Conservation (phyloP, 2,888 invertebrate species). For the Operophtera brumata region DNA sequence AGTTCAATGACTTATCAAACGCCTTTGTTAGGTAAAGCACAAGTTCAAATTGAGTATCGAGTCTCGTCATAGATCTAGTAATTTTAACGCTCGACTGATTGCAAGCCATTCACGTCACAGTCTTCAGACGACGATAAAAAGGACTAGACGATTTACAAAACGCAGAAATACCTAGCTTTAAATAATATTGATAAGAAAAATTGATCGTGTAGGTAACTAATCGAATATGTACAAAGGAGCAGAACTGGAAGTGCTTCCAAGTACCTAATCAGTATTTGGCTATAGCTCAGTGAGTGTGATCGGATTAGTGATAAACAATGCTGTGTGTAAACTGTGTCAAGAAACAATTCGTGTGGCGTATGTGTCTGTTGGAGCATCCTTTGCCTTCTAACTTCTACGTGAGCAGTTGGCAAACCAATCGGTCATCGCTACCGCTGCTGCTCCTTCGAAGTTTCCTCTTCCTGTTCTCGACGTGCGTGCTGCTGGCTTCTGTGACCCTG, state of each 20-base stretch:
- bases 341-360: constrained; percentile 50
- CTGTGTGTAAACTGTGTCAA: constrained; percentile 39
- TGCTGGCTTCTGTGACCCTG: constrained; percentile 45
- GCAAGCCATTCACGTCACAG: constrained; percentile 44
- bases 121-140: constrained; percentile 43
- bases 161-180: constrained; percentile 9
- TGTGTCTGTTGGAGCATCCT: constrained; percentile 52
- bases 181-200: constrained; percentile 33
- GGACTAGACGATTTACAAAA: constrained; percentile 38
- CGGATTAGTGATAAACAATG: constrained; percentile 37
- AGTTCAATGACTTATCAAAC: neutral
- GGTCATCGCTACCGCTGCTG: constrained; percentile 53
- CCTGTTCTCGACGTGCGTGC: constrained; percentile 52
- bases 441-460: constrained; percentile 51
- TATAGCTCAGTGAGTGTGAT: constrained; percentile 15
- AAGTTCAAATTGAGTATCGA: constrained; percentile 38
- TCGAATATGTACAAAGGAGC: constrained; percentile 23
- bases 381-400: constrained; percentile 60
- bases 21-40: constrained; percentile 31
- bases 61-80: constrained; percentile 27
- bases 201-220: constrained; percentile 32
- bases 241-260: constrained; percentile 32
- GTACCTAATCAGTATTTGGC: constrained; percentile 28
- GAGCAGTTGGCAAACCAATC: constrained; percentile 62
- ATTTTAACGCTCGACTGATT: constrained; percentile 51